Percentiles rank a stretch among this genome's conserved stretches.
phyloP scores from a whole-genome alignment of 2,797 vertebrate genomes.

The Hylomyscus alleni region DNA sequence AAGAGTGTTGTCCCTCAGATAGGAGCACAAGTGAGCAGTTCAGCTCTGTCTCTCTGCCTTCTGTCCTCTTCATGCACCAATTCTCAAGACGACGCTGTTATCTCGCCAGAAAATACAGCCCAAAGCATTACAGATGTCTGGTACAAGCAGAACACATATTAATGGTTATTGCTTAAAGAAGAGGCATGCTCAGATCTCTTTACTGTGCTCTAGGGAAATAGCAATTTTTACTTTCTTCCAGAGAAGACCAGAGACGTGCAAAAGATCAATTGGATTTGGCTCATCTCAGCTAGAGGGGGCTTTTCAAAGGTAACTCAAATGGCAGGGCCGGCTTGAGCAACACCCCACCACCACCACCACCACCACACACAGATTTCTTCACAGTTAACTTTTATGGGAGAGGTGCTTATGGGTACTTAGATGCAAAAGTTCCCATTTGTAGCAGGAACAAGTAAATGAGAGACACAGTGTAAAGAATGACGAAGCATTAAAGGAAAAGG shows the following conservation, averaged over 20 bases:
- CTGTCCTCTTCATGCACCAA: slow-evolving; percentile 85
- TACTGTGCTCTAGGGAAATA: slow-evolving; percentile 82
- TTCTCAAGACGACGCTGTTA: slow-evolving; percentile 87
- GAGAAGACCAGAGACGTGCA: slow-evolving; percentile 69
- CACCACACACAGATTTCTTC: slow-evolving; percentile 56
- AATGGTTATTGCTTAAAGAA: slow-evolving; percentile 88
- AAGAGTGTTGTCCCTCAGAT: slow-evolving; percentile 84
- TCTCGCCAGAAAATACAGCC: slow-evolving; percentile 88
- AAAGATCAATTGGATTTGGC: slow-evolving; percentile 75
- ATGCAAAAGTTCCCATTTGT: slow-evolving; percentile 8
- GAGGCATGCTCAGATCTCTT: slow-evolving; percentile 83
- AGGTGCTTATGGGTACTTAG: not conserved
- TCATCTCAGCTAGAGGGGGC: slow-evolving; percentile 61
- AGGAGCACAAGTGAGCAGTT: slow-evolving; percentile 82
- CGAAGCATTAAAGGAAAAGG: not conserved
- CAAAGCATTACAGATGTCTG: slow-evolving; percentile 88
- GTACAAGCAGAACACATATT: slow-evolving; percentile 87
- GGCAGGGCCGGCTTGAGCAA: not conserved
- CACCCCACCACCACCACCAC: not conserved
- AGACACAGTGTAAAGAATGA: not conserved
- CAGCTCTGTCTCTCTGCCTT: slow-evolving; percentile 83
- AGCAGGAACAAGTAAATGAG: slow-evolving; percentile 27
- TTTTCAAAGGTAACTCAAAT: slow-evolving; percentile 62
- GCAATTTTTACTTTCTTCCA: slow-evolving; percentile 75
- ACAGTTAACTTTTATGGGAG: slow-evolving; percentile 43